These are phyloP conservation scores for Craseonycteris thonglongyai DNA, from an alignment of 2,113 vertebrate species.

Conservation along the genomic window DNA sequence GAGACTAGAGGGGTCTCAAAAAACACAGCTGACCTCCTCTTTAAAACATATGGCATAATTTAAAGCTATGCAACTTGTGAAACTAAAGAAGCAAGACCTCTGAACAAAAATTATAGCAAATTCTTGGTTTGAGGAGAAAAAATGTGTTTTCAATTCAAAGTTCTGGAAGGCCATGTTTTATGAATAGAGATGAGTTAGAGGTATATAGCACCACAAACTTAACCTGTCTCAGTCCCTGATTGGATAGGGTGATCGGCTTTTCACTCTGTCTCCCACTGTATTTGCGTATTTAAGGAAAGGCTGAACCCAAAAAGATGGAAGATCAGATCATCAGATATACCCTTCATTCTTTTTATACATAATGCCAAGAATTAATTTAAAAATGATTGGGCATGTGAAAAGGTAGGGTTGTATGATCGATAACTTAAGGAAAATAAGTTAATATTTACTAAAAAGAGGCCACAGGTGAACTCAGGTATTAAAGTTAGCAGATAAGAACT, in stretches of 20 bases:
- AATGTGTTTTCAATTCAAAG: background rate
- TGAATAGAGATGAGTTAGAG: background rate
- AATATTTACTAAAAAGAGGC: background rate
- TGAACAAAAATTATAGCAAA: background rate
- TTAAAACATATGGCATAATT: background rate
- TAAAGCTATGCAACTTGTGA: background rate
- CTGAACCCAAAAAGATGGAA: background rate
- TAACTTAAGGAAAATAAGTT: background rate
- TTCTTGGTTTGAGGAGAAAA: background rate
- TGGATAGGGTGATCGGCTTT: no score
- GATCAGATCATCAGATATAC: background rate
- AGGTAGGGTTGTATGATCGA: background rate
- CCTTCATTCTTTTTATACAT: background rate
- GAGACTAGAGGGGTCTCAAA: background rate
- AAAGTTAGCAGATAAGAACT: background rate
- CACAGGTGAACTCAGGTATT: background rate
- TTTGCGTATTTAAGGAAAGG: background rate
- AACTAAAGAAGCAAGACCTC: background rate
- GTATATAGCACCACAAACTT: background rate
- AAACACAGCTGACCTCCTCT: background rate
- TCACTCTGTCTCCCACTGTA: background rate
- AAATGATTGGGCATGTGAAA: background rate
- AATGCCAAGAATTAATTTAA: background rate
- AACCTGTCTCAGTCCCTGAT: background rate
- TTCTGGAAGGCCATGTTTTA: background rate